Evolutionary conservation across 30 jellyfish, hydroid and myxozoan species (phyloP).

Genomic region (Rhopilema esculentum): DNA sequence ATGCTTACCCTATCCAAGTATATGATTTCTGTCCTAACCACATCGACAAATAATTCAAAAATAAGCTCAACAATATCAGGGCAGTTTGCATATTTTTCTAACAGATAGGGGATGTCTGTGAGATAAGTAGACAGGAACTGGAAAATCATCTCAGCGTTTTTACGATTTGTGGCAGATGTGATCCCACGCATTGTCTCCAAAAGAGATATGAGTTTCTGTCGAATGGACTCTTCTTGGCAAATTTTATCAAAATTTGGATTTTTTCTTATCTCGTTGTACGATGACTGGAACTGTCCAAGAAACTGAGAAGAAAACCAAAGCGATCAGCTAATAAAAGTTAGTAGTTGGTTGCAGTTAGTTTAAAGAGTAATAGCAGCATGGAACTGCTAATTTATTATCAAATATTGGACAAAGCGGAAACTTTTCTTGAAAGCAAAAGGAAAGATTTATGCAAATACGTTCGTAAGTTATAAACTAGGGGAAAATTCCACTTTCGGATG

Average conservation of each 20-base stretch:
- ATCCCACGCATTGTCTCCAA: slow-evolving; percentile 95
- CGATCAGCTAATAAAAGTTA: neutral
- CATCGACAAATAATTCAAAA: slow-evolving; percentile 88
- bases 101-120: slow-evolving; percentile 65
- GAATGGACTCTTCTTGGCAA: slow-evolving; percentile 69
- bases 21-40: slow-evolving; percentile 72
- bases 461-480: too few relatives aligned
- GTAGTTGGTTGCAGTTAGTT: too few relatives aligned
- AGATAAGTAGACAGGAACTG: slow-evolving; percentile 61
- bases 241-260: slow-evolving; percentile 54
- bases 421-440: too few relatives aligned
- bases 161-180: slow-evolving; percentile 61
- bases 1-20: slow-evolving; percentile 72
- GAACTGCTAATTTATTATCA: too few relatives aligned
- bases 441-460: too few relatives aligned
- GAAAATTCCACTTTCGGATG: too few relatives aligned
- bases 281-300: slow-evolving; percentile 51
- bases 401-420: too few relatives aligned
- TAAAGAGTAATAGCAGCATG: too few relatives aligned
- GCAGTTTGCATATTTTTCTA: slow-evolving; percentile 70
- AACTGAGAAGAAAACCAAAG: slow-evolving; percentile 6
- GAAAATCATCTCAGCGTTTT: slow-evolving; percentile 52
- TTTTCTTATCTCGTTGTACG: slow-evolving; percentile 56
- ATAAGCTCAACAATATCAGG: slow-evolving; percentile 83
- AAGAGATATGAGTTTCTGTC: slow-evolving; percentile 59